phyloP scores from a whole-genome alignment of 2,888 invertebrate species.

The Andrena chrysosceles region DNA sequence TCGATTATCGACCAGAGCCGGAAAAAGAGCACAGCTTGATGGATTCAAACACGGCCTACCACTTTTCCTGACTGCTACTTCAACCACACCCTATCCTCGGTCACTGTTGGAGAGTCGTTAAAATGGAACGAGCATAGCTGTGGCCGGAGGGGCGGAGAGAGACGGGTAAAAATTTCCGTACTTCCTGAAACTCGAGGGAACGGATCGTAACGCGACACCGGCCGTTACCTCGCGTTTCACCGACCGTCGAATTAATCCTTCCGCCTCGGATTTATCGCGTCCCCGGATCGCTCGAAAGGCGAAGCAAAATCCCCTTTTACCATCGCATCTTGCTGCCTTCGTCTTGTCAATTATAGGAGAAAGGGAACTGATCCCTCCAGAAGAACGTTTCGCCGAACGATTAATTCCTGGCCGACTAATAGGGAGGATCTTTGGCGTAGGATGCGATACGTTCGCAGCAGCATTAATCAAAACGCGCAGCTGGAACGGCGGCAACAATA shows the following conservation, averaged over 20 bases:
- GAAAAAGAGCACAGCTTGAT: slow-evolving; percentile 75
- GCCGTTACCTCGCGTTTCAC: slow-evolving; percentile 11
- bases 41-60: slow-evolving; percentile 77
- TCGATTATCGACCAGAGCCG: slow-evolving; percentile 74
- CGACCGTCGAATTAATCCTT: slow-evolving; percentile 3
- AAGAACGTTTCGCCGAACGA: neutral
- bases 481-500: slow-evolving; percentile 31
- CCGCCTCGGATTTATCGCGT: neutral
- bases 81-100: slow-evolving; percentile 71
- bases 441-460: neutral
- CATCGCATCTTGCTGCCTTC: neutral
- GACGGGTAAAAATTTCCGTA: slow-evolving; percentile 45
- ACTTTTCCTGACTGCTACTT: slow-evolving; percentile 67
- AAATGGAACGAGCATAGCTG: slow-evolving; percentile 61
- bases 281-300: neutral
- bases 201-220: slow-evolving; percentile 41
- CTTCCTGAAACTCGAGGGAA: slow-evolving; percentile 39
- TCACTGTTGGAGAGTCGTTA: slow-evolving; percentile 68
- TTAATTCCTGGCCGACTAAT: slow-evolving; percentile 12
- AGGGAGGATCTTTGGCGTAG: slow-evolving; percentile 22
- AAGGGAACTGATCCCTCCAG: slow-evolving; percentile 1
- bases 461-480: slow-evolving; percentile 37
- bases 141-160: slow-evolving; percentile 1
- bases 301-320: neutral
- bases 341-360: neutral